Percentiles rank a stretch among this genome's conserved stretches.
Evolutionary conservation across 2,888 invertebrate genomes (phyloP).

Genomic region (Heliconius aoede): DNA sequence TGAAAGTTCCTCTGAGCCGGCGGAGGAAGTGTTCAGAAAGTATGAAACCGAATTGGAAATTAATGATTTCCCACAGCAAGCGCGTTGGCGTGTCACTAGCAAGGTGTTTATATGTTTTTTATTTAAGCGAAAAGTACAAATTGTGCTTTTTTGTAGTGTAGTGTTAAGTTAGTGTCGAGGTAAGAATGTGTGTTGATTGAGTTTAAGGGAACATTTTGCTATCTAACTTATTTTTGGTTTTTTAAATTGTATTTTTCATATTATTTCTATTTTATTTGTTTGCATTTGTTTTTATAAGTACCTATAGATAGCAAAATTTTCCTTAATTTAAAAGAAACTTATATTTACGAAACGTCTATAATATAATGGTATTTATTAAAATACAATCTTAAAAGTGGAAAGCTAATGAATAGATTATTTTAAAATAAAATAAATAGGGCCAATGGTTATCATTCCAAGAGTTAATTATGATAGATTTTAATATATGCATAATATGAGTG

Average conservation of each 20-base stretch:
- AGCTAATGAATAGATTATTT: background rate
- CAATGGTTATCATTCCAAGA: background rate
- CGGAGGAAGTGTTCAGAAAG: slow-evolving; percentile 91
- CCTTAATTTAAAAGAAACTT: background rate
- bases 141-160: background rate
- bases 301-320: no score
- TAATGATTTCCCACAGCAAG: slow-evolving; percentile 99
- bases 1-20: slow-evolving; percentile 83
- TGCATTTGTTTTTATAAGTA: no score
- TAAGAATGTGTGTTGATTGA: no score
- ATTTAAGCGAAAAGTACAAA: background rate
- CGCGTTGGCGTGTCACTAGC: slow-evolving; percentile 98
- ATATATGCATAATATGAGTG: background rate
- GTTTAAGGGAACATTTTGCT: no score
- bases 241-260: no score
- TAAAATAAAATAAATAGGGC: background rate
- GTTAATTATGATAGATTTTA: background rate
- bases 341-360: background rate
- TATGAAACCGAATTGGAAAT: slow-evolving; percentile 99
- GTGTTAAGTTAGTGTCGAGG: no score
- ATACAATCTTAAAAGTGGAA: background rate
- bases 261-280: no score
- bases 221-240: no score
- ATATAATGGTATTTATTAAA: background rate
- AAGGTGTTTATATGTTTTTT: slow-evolving; percentile 84